These are phyloP conservation scores for Gorsachius goisagi DNA, from an alignment of 2,113 vertebrate genomes.

Conservation along the genomic window DNA sequence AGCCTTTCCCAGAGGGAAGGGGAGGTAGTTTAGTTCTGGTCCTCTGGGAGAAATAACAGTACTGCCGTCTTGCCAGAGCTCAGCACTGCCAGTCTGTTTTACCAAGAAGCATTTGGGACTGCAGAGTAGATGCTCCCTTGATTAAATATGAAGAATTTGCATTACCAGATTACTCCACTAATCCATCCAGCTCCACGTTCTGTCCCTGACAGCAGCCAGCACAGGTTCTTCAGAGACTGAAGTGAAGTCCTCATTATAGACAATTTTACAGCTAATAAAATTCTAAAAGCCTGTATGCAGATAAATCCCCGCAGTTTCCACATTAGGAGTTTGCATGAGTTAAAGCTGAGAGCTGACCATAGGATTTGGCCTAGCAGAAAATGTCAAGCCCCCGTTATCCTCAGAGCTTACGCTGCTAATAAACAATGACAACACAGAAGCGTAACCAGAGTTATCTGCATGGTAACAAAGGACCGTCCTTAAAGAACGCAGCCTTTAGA, in stretches of 20 bases:
- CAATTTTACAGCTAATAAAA: conserved; percentile 18
- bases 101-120: conserved; percentile 27
- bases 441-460: not conserved
- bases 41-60: not conserved
- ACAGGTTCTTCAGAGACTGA: conserved; percentile 21
- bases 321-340: not conserved
- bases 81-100: not conserved
- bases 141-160: conserved; percentile 40
- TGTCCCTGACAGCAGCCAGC: not conserved
- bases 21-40: not conserved
- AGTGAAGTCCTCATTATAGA: not conserved
- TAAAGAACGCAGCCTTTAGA: not conserved
- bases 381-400: not conserved
- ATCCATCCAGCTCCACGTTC: not conserved
- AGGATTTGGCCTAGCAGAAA: not conserved
- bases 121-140: conserved; percentile 9
- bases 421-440: not conserved
- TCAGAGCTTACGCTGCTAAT: not conserved
- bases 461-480: not conserved
- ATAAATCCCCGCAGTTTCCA: conserved; percentile 1
- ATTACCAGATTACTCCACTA: conserved; percentile 26
- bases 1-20: not conserved
- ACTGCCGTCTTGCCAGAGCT: not conserved
- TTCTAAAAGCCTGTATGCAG: not conserved
- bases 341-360: not conserved